Conservation (phyloP, 1,140 invertebrate species). For the Carposina sasakii region DNA sequence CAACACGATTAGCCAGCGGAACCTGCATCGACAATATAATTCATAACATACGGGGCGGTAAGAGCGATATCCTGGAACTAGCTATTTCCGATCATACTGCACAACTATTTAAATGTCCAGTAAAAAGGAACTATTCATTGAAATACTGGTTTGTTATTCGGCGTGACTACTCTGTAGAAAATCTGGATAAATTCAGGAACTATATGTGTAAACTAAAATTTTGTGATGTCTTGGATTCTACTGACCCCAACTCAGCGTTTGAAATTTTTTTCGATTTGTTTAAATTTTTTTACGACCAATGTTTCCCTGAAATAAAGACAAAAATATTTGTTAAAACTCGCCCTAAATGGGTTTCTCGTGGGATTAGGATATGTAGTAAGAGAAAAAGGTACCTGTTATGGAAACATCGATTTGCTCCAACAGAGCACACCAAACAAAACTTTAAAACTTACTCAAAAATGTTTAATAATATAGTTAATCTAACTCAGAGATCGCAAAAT, state of each 20-base stretch:
- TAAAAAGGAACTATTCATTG: neutral
- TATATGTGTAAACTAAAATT: neutral
- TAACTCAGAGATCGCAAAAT: neutral
- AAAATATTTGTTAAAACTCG: neutral
- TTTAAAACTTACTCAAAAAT: slow-evolving; percentile 2
- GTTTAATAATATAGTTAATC: slow-evolving; percentile 1
- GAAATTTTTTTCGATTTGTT: neutral
- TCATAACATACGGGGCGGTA: neutral
- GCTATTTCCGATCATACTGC: neutral
- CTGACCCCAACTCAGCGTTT: neutral
- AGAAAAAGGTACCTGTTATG: neutral
- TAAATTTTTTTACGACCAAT: neutral
- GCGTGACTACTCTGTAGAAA: neutral
- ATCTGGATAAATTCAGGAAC: neutral
- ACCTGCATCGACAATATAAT: neutral
- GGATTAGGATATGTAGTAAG: slow-evolving; percentile 3
- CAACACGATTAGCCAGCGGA: neutral
- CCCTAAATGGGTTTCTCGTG: slow-evolving; percentile 2
- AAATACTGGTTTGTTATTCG: neutral
- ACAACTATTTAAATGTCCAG: neutral
- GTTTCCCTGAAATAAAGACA: neutral
- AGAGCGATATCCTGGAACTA: neutral
- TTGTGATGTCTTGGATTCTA: neutral
- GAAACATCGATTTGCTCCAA: slow-evolving; percentile 2
- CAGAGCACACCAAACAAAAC: neutral